These are phyloP conservation scores for Drosophila sucinea DNA, from an alignment of 1,140 invertebrate genomes.

Conservation along the genomic window DNA sequence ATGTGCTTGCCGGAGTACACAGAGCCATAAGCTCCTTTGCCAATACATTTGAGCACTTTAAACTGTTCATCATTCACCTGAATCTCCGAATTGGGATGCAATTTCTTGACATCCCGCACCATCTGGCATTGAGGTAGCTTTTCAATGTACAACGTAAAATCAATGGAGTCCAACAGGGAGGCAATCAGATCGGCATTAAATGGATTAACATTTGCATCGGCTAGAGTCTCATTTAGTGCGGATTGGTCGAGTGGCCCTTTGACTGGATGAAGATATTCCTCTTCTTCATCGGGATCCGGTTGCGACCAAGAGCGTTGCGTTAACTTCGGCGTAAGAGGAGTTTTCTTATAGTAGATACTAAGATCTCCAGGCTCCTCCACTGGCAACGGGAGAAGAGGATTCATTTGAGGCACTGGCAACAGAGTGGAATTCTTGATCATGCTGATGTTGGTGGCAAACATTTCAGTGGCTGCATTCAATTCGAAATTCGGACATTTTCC, in stretches of 20 bases:
- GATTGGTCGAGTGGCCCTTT: constrained; percentile 38
- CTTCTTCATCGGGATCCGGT: constrained; percentile 5
- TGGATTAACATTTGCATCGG: constrained; percentile 83
- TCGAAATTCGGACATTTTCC: constrained; percentile 48
- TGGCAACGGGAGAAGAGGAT: constrained; percentile 2
- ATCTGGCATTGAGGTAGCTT: constrained; percentile 65
- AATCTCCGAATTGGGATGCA: constrained; percentile 81
- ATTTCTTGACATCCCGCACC: constrained; percentile 56
- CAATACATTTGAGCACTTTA: constrained; percentile 88
- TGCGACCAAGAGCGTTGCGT: constrained; percentile 58
- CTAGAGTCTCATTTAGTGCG: constrained; percentile 40
- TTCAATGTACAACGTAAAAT: constrained; percentile 81
- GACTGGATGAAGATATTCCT: constrained; percentile 43
- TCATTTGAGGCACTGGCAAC: constrained; percentile 19
- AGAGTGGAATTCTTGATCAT: constrained; percentile 81
- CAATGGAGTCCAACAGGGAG: constrained; percentile 85
- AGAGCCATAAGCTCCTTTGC: constrained; percentile 89
- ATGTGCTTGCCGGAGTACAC: constrained; percentile 84
- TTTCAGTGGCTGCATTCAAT: constrained; percentile 72
- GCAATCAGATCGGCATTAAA: constrained; percentile 84
- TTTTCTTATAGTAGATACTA: constrained; percentile 72
- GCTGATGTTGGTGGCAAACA: constrained; percentile 69
- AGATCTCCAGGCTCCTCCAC: constrained; percentile 36
- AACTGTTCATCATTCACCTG: constrained; percentile 85
- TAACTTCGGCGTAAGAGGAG: constrained; percentile 65